Evolutionary conservation across 2,797 vertebrate species (phyloP).

Genomic region (Otus scops): DNA sequence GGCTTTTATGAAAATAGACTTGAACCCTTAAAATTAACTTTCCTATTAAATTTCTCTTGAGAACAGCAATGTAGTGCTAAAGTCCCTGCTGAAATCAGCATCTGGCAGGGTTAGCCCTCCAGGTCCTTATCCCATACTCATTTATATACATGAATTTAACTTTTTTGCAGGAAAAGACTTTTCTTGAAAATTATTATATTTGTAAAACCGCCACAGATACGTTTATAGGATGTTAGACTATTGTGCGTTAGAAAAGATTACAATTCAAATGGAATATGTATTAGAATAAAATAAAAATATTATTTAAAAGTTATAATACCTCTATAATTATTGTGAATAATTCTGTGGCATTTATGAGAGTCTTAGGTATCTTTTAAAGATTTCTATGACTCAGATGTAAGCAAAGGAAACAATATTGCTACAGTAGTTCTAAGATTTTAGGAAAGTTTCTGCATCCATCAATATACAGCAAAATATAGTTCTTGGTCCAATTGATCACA

Average conservation of each 20-base stretch:
- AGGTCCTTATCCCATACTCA: not conserved
- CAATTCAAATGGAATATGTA: not conserved
- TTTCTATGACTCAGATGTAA: not conserved
- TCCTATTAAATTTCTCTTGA: not conserved
- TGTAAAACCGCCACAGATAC: not conserved
- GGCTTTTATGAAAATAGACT: not conserved
- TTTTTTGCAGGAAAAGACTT: not conserved
- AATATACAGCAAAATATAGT: not conserved
- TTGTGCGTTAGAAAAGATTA: not conserved
- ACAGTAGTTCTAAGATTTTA: not conserved
- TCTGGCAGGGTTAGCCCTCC: not conserved
- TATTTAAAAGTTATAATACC: not conserved
- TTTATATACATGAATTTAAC: not conserved
- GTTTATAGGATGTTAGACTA: not conserved
- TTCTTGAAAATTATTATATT: not conserved
- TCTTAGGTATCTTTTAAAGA: not conserved
- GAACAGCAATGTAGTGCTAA: not conserved
- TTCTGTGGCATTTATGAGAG: not conserved
- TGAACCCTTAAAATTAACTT: not conserved
- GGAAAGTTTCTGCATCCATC: not conserved
- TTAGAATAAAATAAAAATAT: not conserved
- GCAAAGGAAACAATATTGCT: not conserved
- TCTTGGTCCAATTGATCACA: not conserved
- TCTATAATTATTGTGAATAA: not conserved
- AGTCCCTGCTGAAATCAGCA: not conserved